These are phyloP conservation scores for Leistus spinibarbis DNA, from an alignment of 2,888 invertebrate genomes.

Conservation along the genomic window DNA sequence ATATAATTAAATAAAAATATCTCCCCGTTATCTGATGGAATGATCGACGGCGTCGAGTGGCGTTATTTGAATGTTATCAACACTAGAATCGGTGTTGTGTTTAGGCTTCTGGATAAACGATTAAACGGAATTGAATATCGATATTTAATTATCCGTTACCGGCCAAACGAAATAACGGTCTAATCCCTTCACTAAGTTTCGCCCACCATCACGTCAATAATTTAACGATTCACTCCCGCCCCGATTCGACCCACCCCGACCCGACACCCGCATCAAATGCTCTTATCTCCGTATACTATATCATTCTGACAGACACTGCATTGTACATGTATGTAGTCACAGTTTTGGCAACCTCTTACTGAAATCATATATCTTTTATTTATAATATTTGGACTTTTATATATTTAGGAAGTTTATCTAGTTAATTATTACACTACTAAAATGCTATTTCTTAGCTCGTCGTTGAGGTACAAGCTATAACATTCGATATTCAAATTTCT, in stretches of 20 bases:
- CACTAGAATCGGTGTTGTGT: not conserved
- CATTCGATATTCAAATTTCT: no score
- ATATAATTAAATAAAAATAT: not conserved
- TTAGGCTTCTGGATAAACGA: not conserved
- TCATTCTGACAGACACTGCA: not conserved
- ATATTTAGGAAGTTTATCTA: no score
- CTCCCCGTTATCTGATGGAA: not conserved
- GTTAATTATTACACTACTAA: no score
- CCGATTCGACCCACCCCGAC: no score
- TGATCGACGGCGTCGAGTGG: not conserved
- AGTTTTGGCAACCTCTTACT: not conserved
- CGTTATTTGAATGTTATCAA: not conserved
- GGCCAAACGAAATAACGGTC: not conserved
- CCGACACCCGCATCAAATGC: not conserved
- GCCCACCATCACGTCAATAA: not conserved
- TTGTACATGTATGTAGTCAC: no score
- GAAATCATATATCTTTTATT: no score
- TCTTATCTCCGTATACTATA: not conserved
- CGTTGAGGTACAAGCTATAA: no score
- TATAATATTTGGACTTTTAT: not conserved
- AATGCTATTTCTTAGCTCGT: no score
- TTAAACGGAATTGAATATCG: not conserved
- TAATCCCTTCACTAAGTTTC: not conserved
- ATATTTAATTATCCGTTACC: not conserved
- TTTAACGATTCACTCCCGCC: not conserved